phyloP scores from a whole-genome alignment of 2,888 invertebrate species.

The Ligdia adustata region DNA sequence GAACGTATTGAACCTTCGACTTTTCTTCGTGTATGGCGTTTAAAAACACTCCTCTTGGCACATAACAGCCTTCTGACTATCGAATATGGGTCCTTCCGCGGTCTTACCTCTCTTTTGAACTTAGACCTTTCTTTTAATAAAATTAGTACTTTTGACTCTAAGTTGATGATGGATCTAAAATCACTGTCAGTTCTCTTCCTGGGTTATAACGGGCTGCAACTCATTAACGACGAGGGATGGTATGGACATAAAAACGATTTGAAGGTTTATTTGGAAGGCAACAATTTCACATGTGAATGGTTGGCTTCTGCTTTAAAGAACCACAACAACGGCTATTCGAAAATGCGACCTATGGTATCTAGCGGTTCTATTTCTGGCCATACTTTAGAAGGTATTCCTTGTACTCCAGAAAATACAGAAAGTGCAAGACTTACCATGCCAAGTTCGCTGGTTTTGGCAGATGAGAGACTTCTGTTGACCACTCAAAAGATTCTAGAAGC shows the following conservation, averaged over 20 bases:
- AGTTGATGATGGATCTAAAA: constrained; percentile 63
- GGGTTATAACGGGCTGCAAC: constrained; percentile 53
- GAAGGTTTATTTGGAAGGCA: constrained; percentile 63
- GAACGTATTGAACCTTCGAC: constrained; percentile 56
- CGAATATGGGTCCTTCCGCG: constrained; percentile 64
- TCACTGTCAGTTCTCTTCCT: constrained; percentile 54
- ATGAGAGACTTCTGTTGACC: constrained; percentile 63
- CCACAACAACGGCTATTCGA: constrained; percentile 64
- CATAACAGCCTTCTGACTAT: constrained; percentile 55
- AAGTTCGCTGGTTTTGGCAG: constrained; percentile 37
- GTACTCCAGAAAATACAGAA: constrained; percentile 41
- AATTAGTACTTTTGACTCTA: constrained; percentile 59
- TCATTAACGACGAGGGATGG: constrained; percentile 63
- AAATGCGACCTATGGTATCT: constrained; percentile 56
- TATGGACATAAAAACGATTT: constrained; percentile 55
- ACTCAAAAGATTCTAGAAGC: constrained; percentile 69
- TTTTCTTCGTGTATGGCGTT: constrained; percentile 50
- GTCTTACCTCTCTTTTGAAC: constrained; percentile 48
- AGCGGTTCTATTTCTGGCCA: constrained; percentile 37
- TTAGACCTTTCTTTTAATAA: constrained; percentile 57
- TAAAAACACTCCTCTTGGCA: constrained; percentile 58
- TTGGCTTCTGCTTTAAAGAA: constrained; percentile 58
- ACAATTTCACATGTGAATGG: constrained; percentile 68
- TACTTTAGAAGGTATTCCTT: constrained; percentile 69
- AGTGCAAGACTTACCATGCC: background rate